Evolutionary conservation across 2,797 vertebrate species (phyloP).

Genomic region (Sebastolobus alascanus): DNA sequence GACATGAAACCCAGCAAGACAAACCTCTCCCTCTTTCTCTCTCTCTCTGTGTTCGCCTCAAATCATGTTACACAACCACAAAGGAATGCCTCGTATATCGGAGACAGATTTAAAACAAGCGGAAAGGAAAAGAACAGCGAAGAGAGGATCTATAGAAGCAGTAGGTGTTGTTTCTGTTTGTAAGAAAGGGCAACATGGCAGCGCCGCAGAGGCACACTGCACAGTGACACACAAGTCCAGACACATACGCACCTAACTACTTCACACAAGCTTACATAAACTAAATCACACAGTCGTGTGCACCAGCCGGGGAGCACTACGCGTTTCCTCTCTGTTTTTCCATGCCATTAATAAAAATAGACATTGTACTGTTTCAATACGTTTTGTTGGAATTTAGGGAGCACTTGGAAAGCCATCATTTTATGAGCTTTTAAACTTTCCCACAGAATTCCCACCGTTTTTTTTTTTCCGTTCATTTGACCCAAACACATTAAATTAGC

Average conservation of each 20-base stretch:
- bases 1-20: slow-evolving; percentile 61
- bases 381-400: slow-evolving; percentile 72
- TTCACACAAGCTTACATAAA: slow-evolving; percentile 72
- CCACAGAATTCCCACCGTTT: slow-evolving; percentile 60
- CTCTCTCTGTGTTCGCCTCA: slow-evolving; percentile 42
- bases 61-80: slow-evolving; percentile 75
- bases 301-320: slow-evolving; percentile 55
- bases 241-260: slow-evolving; percentile 56
- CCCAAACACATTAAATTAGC: slow-evolving; percentile 61
- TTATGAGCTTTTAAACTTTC: slow-evolving; percentile 73
- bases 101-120: slow-evolving; percentile 64
- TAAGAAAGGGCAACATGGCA: slow-evolving; percentile 52
- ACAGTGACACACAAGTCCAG: slow-evolving; percentile 58
- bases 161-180: slow-evolving; percentile 53
- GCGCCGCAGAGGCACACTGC: slow-evolving; percentile 35
- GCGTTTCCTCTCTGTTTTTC: slow-evolving; percentile 65
- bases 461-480: slow-evolving; percentile 58
- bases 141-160: slow-evolving; percentile 46
- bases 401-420: slow-evolving; percentile 73
- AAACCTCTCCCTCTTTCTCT: slow-evolving; percentile 40
- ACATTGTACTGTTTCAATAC: slow-evolving; percentile 65
- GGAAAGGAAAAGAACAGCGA: slow-evolving; percentile 42
- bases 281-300: slow-evolving; percentile 50
- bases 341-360: slow-evolving; percentile 71
- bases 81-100: slow-evolving; percentile 74